Conservation (phyloP, 2,797 vertebrate genomes). For the Paguma larvata region DNA sequence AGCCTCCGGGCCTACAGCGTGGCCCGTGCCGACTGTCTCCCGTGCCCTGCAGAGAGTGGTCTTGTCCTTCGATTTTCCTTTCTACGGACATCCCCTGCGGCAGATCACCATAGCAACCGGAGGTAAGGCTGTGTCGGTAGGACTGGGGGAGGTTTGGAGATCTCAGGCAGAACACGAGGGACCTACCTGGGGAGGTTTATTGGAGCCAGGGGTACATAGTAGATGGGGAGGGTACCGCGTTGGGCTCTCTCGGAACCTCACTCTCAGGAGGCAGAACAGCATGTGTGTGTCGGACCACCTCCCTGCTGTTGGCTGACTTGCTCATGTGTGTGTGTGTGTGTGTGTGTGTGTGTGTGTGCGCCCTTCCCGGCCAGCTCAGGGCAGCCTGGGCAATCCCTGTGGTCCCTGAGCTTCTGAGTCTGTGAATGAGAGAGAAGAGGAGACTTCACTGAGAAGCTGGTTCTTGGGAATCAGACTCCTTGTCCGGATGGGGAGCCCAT, state of each 20-base stretch:
- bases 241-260: neutral
- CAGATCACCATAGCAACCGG: conserved; percentile 98
- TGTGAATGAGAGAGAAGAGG: neutral
- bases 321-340: neutral
- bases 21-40: neutral
- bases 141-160: neutral
- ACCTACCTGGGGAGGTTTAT: neutral
- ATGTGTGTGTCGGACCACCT: neutral
- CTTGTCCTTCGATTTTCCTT: conserved; percentile 97
- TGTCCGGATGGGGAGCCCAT: neutral
- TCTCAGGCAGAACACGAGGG: neutral
- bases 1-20: neutral
- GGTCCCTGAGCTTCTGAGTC: neutral
- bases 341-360: neutral
- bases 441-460: neutral
- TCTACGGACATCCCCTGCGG: conserved; percentile 96
- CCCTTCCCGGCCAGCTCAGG: neutral
- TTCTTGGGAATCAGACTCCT: neutral
- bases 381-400: neutral
- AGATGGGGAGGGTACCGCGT: neutral
- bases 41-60: conserved; percentile 91
- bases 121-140: conserved; percentile 88
- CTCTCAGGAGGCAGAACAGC: neutral
- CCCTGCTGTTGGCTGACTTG: neutral
- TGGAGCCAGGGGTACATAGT: neutral